Percentiles rank a stretch among this genome's conserved stretches.
Evolutionary conservation across 1,140 invertebrate genomes (phyloP).

Genomic region (Elymnias hypermnestra): DNA sequence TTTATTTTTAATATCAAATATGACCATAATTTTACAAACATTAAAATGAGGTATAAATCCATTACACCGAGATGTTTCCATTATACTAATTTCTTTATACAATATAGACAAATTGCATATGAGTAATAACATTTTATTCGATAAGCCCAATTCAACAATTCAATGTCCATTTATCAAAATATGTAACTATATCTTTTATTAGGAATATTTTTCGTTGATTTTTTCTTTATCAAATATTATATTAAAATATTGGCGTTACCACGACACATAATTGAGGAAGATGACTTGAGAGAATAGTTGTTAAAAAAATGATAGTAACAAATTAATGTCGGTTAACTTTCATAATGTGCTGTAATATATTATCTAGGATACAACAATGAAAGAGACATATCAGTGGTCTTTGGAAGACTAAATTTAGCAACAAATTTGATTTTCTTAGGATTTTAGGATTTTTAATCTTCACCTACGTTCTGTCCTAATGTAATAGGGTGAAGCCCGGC

Average conservation of each 20-base stretch:
- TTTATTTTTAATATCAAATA: conserved; percentile 21
- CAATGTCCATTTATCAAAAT: conserved; percentile 59
- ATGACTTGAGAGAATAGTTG: neutral
- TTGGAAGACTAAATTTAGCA: conserved; percentile 21
- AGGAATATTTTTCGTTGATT: conserved; percentile 62
- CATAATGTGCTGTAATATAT: neutral
- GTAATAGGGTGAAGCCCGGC: no score
- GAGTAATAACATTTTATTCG: conserved; percentile 47
- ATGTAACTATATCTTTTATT: conserved; percentile 42
- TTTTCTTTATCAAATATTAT: conserved; percentile 21
- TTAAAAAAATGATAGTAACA: neutral
- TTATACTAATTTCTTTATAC: conserved; percentile 33
- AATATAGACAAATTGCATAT: conserved; percentile 43
- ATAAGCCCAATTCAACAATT: conserved; percentile 55
- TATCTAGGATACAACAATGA: neutral
- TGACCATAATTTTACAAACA: conserved; percentile 20
- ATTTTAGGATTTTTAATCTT: no score
- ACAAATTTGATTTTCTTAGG: conserved; percentile 13
- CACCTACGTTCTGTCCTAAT: no score
- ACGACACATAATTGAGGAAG: neutral
- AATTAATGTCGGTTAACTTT: neutral
- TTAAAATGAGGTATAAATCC: conserved; percentile 47
- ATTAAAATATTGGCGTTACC: conserved; percentile 10
- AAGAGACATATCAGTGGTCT: conserved; percentile 3
- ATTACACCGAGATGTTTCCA: conserved; percentile 49